These are phyloP conservation scores for Plebejus anna DNA, from an alignment of 2,888 invertebrate genomes.

Conservation along the genomic window DNA sequence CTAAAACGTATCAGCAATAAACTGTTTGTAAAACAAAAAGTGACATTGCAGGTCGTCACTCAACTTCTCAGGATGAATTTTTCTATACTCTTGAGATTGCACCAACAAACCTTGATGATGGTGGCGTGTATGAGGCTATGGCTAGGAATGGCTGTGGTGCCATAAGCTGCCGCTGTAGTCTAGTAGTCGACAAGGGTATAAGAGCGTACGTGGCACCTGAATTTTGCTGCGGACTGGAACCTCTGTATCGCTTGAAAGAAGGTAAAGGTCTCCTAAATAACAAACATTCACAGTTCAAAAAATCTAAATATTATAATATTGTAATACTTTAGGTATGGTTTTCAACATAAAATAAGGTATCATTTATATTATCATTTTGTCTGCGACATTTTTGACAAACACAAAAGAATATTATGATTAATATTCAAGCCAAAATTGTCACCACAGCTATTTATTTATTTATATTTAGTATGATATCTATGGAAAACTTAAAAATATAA, in stretches of 20 bases:
- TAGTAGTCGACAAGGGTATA: slow-evolving; percentile 91
- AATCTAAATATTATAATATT: too few species aligned
- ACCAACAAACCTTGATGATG: slow-evolving; percentile 87
- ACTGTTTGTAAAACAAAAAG: neutral
- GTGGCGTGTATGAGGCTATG: slow-evolving; percentile 88
- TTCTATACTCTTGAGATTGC: slow-evolving; percentile 93
- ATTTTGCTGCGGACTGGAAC: slow-evolving; percentile 85
- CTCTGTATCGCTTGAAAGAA: slow-evolving; percentile 80
- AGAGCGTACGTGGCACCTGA: slow-evolving; percentile 89
- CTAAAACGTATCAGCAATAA: neutral
- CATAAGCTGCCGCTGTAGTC: slow-evolving; percentile 86
- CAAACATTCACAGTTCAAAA: neutral
- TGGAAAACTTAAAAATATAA: neutral
- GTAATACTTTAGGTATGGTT: neutral
- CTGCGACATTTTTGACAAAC: neutral
- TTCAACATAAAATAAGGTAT: neutral
- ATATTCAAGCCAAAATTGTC: neutral
- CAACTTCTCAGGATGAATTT: slow-evolving; percentile 84
- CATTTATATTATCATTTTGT: neutral
- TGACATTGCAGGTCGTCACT: slow-evolving; percentile 70
- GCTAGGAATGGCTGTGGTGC: slow-evolving; percentile 91
- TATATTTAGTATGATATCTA: neutral
- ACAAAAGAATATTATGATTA: neutral
- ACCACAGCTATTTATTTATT: too few species aligned
- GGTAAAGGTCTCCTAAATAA: slow-evolving; percentile 56